Evolutionary conservation across 2,113 vertebrate genomes (phyloP).

Genomic region (Murina feae): DNA sequence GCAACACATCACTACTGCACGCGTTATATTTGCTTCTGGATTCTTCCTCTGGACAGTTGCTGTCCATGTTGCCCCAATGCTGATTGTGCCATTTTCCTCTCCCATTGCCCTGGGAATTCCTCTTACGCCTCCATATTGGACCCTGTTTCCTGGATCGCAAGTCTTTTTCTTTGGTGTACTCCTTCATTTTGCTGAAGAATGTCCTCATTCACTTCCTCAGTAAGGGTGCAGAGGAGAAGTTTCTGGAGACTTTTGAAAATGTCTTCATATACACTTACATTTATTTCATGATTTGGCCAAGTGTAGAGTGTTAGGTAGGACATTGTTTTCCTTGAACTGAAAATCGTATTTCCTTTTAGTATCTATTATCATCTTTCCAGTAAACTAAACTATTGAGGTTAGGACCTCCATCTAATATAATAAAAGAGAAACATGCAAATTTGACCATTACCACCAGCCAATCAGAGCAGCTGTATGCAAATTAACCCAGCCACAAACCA

Average conservation of each 20-base stretch:
- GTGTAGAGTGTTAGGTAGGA: not conserved
- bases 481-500: too few relatives aligned
- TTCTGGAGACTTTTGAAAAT: not conserved
- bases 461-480: too few relatives aligned
- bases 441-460: too few relatives aligned
- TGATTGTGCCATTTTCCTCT: not conserved
- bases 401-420: too few relatives aligned
- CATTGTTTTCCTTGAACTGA: not conserved
- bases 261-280: not conserved
- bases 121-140: not conserved
- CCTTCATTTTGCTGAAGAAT: not conserved
- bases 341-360: not conserved
- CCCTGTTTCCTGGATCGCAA: not conserved
- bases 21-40: not conserved
- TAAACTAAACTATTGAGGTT: not conserved
- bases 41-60: not conserved
- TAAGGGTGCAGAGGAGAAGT: not conserved
- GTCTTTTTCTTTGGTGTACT: not conserved
- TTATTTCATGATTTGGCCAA: not conserved
- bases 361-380: not conserved
- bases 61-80: not conserved
- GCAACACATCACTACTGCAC: not conserved
- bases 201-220: not conserved
- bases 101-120: not conserved
- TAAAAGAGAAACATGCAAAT: too few relatives aligned